Percentiles rank a stretch among this genome's conserved stretches.
phyloP scores from a whole-genome alignment of 2,113 vertebrate genomes.

The Upupa epops region DNA sequence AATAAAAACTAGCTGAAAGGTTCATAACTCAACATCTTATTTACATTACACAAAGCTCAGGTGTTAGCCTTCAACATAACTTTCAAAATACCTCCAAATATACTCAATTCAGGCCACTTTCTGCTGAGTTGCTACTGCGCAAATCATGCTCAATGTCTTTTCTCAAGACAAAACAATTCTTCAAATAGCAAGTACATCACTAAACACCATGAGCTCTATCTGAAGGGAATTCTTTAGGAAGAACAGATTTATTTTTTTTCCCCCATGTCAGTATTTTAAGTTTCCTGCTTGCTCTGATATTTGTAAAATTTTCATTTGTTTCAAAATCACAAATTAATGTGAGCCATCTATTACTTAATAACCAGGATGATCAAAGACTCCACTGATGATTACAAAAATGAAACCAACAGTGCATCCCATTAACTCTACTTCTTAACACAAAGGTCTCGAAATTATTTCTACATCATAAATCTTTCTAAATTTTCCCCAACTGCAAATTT shows the following conservation, averaged over 20 bases:
- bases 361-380: slow-evolving; percentile 82
- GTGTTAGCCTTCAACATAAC: slow-evolving; percentile 85
- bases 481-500: slow-evolving; percentile 88
- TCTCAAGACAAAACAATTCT: slow-evolving; percentile 90
- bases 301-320: slow-evolving; percentile 78
- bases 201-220: slow-evolving; percentile 92
- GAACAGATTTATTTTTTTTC: slow-evolving; percentile 88
- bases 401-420: slow-evolving; percentile 87
- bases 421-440: slow-evolving; percentile 88
- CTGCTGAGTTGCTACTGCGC: slow-evolving; percentile 70
- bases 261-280: slow-evolving; percentile 80
- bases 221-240: slow-evolving; percentile 95
- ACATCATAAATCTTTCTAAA: slow-evolving; percentile 91
- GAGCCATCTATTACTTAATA: slow-evolving; percentile 82
- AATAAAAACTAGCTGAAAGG: slow-evolving; percentile 72
- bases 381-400: slow-evolving; percentile 91
- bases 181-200: slow-evolving; percentile 93
- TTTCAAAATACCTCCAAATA: slow-evolving; percentile 78
- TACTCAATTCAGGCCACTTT: slow-evolving; percentile 72
- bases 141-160: slow-evolving; percentile 79
- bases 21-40: slow-evolving; percentile 88
- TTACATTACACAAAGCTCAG: slow-evolving; percentile 96
- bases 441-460: slow-evolving; percentile 92
- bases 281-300: slow-evolving; percentile 83
- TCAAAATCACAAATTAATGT: slow-evolving; percentile 86